Conservation (phyloP, 2,888 invertebrate species). For the Pinctada fucata region DNA sequence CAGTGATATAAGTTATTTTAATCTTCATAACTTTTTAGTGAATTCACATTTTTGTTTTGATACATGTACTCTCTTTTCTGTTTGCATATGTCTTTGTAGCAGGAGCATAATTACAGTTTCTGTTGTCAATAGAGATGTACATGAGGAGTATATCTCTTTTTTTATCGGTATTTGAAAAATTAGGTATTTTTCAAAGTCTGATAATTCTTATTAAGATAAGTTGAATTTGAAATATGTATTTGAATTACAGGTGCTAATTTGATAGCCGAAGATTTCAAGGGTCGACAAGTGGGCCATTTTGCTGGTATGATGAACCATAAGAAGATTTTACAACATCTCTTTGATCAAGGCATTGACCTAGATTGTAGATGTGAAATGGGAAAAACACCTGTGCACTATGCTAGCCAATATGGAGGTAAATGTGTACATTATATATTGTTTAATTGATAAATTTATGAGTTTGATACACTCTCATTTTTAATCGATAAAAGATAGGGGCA, state of each 20-base stretch:
- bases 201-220: too few relatives aligned
- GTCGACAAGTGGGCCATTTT: slow-evolving; percentile 71
- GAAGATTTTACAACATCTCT: slow-evolving; percentile 68
- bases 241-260: slow-evolving; percentile 66
- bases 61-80: too few relatives aligned
- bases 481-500: neutral
- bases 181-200: too few relatives aligned
- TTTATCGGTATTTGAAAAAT: too few relatives aligned
- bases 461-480: neutral
- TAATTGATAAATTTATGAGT: neutral
- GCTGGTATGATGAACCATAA: slow-evolving; percentile 74
- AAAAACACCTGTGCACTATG: slow-evolving; percentile 74
- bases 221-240: too few relatives aligned
- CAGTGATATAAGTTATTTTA: too few relatives aligned
- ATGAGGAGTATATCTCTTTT: too few relatives aligned
- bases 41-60: too few relatives aligned
- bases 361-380: slow-evolving; percentile 69
- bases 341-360: slow-evolving; percentile 71
- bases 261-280: slow-evolving; percentile 65
- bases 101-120: too few relatives aligned
- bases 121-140: too few relatives aligned
- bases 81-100: too few relatives aligned
- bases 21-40: too few relatives aligned
- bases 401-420: slow-evolving; percentile 74
- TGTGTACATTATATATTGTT: slow-evolving; percentile 3